Evolutionary conservation across 2,888 invertebrate species (phyloP), one percentile per base, ranked within the genome.

Genomic region (Gryllus longicercus): DNA sequence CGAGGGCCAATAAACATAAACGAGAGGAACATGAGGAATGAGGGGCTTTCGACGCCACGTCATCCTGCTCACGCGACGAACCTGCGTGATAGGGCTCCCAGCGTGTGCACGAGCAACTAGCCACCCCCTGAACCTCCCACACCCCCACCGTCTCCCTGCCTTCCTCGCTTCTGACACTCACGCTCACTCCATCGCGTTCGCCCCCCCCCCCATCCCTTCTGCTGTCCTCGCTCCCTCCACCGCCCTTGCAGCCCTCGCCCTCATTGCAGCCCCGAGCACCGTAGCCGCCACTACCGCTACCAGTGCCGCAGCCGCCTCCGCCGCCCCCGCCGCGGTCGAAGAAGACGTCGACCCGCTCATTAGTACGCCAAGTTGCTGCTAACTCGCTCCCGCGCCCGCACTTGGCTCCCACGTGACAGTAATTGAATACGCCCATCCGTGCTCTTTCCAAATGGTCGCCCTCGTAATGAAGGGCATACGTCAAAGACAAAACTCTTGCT

Each of bases 401-500:
- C 16, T 63, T 63, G 63, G 63, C n/a, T n/a, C 16, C 14, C 4
- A 63, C 14, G 63, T 63, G 63, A 63, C 63, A 63, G 63, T 63
- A 63, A 63, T 63, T 63, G 63, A 63, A 63, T 63, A 63, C 16
- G 63, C n/a, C 63, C 63, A 63, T 63, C n/a, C 16, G n/a, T 63
- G 11, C 63, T 63, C 63, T 14, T 63, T 63, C n/a, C 14, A 63
- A 63, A 63, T 63, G 63, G 63, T 18, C n/a, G 63, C 63, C 63
- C 63, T 63, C 14, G n/a, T 63, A 63, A 63, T 63, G 63, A 63
- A 63, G 63, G 63, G 63, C 14, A 63, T 63, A 63, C 63, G 63
- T 63, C 63, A 63, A 63, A 63, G 63, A 63, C 63, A 63, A 63
- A 63, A 63, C 63, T 63, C 63, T 63, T 63, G n/a, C 16, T 63